These are phyloP conservation scores for Pterostichus niger DNA, from an alignment of 2,888 invertebrate genomes.

Conservation along the genomic window DNA sequence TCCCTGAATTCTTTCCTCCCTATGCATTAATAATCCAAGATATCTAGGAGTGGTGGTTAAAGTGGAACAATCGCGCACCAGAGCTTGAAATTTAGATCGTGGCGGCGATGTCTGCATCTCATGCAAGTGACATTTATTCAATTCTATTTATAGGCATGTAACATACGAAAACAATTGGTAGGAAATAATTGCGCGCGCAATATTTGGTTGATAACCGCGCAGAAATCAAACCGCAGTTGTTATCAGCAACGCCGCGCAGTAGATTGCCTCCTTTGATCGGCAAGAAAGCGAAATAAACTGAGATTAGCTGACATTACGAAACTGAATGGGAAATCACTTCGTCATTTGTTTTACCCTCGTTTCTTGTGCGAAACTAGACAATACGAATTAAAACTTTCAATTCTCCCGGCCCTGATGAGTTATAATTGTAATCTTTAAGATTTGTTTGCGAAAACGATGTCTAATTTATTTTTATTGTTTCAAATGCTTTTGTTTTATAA, in stretches of 20 bases:
- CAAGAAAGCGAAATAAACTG: constrained; percentile 21
- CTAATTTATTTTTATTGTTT: constrained; percentile 19
- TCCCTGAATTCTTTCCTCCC: background rate
- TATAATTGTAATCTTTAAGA: constrained; percentile 26
- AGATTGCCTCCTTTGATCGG: constrained; percentile 15
- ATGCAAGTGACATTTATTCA: constrained; percentile 61
- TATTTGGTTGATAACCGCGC: constrained; percentile 54
- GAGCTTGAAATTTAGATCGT: constrained; percentile 50
- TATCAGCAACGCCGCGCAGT: constrained; percentile 12
- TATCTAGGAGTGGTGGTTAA: constrained; percentile 22
- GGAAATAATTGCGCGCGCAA: constrained; percentile 40
- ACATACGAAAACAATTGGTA: constrained; percentile 57
- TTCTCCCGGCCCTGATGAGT: background rate
- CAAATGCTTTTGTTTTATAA: constrained; percentile 8
- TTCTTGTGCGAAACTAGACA: constrained; percentile 5
- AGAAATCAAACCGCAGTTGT: constrained; percentile 27
- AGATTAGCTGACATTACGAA: constrained; percentile 11
- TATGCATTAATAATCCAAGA: background rate
- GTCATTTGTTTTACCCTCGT: constrained; percentile 11
- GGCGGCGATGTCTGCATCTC: constrained; percentile 36
- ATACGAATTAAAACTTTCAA: constrained; percentile 30
- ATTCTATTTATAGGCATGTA: constrained; percentile 60
- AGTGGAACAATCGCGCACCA: constrained; percentile 40
- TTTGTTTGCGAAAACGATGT: constrained; percentile 14
- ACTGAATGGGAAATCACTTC: constrained; percentile 2